Evolutionary conservation across 2,797 vertebrate genomes (phyloP).

Genomic region (Amazonetta brasiliensis): DNA sequence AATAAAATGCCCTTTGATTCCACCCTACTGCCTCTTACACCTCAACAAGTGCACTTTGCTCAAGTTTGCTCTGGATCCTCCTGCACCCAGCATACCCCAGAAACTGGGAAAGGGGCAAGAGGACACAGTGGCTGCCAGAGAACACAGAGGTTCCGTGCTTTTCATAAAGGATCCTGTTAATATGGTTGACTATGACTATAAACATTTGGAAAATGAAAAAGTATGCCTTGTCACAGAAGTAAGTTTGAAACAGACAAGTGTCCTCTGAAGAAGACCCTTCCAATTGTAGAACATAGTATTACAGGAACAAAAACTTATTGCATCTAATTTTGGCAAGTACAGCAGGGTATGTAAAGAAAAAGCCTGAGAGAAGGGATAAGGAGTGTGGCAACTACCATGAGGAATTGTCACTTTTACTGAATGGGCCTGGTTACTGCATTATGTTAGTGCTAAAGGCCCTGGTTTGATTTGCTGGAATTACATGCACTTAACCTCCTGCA

Average conservation of each 20-base stretch:
- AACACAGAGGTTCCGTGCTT: neutral
- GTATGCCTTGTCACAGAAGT: constrained; percentile 20
- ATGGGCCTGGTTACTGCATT: neutral
- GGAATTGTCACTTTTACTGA: neutral
- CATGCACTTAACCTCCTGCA: neutral
- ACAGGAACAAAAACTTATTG: constrained; percentile 65
- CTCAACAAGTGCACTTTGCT: neutral
- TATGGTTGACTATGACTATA: neutral
- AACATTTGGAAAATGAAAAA: constrained; percentile 12
- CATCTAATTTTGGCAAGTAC: constrained; percentile 57
- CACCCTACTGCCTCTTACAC: neutral
- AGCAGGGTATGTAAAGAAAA: constrained; percentile 55
- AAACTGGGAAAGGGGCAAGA: neutral
- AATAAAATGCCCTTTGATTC: neutral
- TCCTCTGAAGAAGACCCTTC: constrained; percentile 55
- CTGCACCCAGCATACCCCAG: neutral
- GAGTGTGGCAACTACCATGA: neutral
- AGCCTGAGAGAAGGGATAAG: neutral
- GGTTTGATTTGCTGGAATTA: constrained; percentile 1
- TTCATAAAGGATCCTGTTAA: neutral
- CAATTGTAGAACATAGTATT: constrained; percentile 67
- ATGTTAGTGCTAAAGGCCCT: neutral
- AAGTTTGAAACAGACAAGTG: constrained; percentile 40
- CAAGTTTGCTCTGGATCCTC: neutral
- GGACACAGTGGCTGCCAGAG: neutral